Evolutionary conservation across 2,797 vertebrate species (phyloP), one percentile per base, ranked within the genome.

Genomic region (Pteropus rufus): DNA sequence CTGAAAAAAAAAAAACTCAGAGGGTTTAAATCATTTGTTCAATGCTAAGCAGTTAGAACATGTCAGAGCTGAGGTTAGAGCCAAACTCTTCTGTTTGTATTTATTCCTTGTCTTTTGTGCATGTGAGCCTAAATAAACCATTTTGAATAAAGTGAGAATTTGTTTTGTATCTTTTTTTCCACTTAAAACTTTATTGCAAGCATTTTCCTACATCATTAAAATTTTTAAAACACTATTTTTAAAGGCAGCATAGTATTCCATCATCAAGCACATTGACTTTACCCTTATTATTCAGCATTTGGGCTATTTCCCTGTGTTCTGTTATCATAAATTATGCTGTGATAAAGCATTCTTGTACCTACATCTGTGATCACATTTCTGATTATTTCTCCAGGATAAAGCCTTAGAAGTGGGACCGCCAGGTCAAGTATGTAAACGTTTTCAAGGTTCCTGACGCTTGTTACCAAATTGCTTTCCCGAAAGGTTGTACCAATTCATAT

Each of bases 181-280:
- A 64, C 34, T 89, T 85, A 89, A 44, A 8, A 72, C 41, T 80
- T 73, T 58, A 60, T 41, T 29, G 10, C 60, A 19, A 93, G 44
- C 4, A 21, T 89, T 83, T 91, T 18, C 69, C 76, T 46, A 52
- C 24, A 31, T 80, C 29, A 58, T 62, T 64, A 84, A 39, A 26
- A 26, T n/a, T n/a, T 60, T 39, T 73, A 69, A 76, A 76, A 36
- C n/a, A 41, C 19, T 64, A 79, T 72, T 97, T 95, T 97, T 97
- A 93, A 95, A 93, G 89, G 60, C 82, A 94, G n/a, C 49, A 81
- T 97, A 95, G 81, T 97, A 97, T 77, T 97, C 91, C 94, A 54
- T 44, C 24, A 56, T 10, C 4, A 3, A 83, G 21, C 36, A 75
- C 26, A 64, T 24, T 83, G 58, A 7, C 16, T 15, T 36, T 64